phyloP scores from a whole-genome alignment of 1,140 invertebrate species.

The Sarcophaga bullata region DNA sequence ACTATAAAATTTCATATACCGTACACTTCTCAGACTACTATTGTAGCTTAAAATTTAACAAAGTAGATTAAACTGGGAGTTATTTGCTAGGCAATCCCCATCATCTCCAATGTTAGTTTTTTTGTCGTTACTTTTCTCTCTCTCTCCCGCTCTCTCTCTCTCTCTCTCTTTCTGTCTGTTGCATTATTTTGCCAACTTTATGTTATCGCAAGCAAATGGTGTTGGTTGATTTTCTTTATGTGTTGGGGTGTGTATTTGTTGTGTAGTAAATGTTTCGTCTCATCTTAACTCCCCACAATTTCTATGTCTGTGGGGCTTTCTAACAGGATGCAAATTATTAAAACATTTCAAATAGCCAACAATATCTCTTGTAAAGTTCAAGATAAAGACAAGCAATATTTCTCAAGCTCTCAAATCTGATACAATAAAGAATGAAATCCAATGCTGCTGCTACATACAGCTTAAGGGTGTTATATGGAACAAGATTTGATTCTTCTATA shows the following conservation, averaged over 20 bases:
- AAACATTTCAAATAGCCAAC: slow-evolving; percentile 39
- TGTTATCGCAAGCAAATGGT: not conserved
- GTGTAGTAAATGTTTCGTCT: too few species aligned
- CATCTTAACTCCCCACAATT: not conserved
- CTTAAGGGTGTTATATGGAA: slow-evolving; percentile 31
- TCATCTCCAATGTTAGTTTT: slow-evolving; percentile 13
- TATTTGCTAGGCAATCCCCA: slow-evolving; percentile 10
- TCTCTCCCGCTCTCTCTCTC: too few species aligned
- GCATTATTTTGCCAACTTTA: not conserved
- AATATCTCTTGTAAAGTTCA: slow-evolving; percentile 27
- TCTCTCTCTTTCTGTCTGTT: not conserved
- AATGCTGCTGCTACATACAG: not conserved
- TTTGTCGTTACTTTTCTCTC: not conserved
- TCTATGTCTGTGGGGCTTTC: not conserved
- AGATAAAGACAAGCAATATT: slow-evolving; percentile 37
- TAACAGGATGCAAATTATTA: slow-evolving; percentile 39
- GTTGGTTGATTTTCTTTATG: not conserved
- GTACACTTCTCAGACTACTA: not conserved
- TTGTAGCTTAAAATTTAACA: not conserved
- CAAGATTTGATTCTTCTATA: slow-evolving; percentile 24
- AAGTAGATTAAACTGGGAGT: slow-evolving; percentile 5
- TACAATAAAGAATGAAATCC: slow-evolving; percentile 6
- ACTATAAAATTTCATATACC: too few species aligned
- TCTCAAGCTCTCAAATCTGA: slow-evolving; percentile 19
- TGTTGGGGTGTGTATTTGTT: too few species aligned